These are phyloP conservation scores for Hybognathus amarus DNA, from an alignment of 2,797 vertebrate species.

Conservation along the genomic window DNA sequence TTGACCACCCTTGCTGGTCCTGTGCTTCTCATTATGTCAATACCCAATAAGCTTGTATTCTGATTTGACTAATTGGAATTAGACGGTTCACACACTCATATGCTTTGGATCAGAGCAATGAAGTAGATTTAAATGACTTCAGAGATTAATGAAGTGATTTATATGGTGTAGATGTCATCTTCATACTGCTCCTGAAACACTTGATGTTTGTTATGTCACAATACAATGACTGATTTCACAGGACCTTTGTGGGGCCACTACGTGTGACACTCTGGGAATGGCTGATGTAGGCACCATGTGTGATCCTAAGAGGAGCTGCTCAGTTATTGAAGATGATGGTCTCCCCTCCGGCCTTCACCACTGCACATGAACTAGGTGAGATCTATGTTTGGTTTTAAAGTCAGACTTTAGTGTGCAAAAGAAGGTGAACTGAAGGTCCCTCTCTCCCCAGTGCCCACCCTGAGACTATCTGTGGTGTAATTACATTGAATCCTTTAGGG, in stretches of 20 bases:
- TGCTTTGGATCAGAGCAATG: not conserved
- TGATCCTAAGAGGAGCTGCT: conserved; percentile 97
- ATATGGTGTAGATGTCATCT: not conserved
- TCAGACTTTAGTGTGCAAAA: not conserved
- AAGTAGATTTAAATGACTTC: not conserved
- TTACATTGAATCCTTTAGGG: conserved; percentile 1
- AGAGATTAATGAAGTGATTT: not conserved
- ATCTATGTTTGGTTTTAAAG: not conserved
- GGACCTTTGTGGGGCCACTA: conserved; percentile 97
- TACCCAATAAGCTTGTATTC: conserved; percentile 10
- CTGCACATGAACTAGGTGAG: conserved; percentile 95
- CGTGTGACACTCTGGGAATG: conserved; percentile 98
- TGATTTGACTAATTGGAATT: not conserved
- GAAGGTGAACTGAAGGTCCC: not conserved
- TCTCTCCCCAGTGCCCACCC: not conserved
- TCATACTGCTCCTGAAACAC: not conserved
- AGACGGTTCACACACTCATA: not conserved
- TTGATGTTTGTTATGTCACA: not conserved
- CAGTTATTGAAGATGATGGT: conserved; percentile 97
- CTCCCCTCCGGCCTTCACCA: conserved; percentile 97
- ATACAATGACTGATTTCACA: conserved; percentile 59
- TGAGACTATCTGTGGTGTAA: conserved; percentile 19
- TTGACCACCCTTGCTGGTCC: conserved; percentile 42
- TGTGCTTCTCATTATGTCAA: conserved; percentile 35
- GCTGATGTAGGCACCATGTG: conserved; percentile 99